A percentile compares a stretch with the other conserved stretches of the same genome.
These are phyloP conservation scores for Cancer borealis DNA, from an alignment of 2,888 invertebrate genomes.

Conservation along the genomic window DNA sequence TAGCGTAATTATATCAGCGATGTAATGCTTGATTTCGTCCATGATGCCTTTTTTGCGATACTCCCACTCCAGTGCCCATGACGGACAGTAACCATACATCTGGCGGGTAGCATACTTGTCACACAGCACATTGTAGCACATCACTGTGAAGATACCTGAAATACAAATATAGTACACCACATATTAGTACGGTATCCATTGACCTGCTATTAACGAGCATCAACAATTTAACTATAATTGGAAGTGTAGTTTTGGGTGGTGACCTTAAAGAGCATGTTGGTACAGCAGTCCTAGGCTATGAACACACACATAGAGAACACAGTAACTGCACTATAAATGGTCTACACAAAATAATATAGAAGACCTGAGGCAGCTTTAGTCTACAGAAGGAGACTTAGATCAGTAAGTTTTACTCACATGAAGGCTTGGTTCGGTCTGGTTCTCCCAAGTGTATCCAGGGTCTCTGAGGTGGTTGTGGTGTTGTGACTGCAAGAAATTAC, in stretches of 20 bases:
- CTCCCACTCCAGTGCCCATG: slow-evolving; percentile 99
- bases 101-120: slow-evolving; percentile 99
- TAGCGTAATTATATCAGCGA: slow-evolving; percentile 97
- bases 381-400: not conserved
- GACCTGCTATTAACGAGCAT: not conserved
- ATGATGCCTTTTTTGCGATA: slow-evolving; percentile 98
- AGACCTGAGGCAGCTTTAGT: not conserved
- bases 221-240: too few relatives aligned
- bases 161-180: not conserved
- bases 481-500: slow-evolving; percentile 87
- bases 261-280: too few relatives aligned
- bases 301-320: too few relatives aligned
- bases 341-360: not conserved
- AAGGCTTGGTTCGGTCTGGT: slow-evolving; percentile 92
- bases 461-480: slow-evolving; percentile 93
- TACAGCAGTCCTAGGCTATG: too few relatives aligned
- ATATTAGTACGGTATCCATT: not conserved
- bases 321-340: not conserved
- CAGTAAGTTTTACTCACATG: slow-evolving; percentile 87
- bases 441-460: slow-evolving; percentile 96
- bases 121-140: slow-evolving; percentile 99
- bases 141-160: slow-evolving; percentile 92
- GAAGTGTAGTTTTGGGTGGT: too few relatives aligned
- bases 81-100: slow-evolving; percentile 99
- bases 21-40: slow-evolving; percentile 96